Evolutionary conservation across 2,113 vertebrate species (phyloP), one percentile per base, ranked within the genome.

Genomic region (Ctenomys sociabilis): DNA sequence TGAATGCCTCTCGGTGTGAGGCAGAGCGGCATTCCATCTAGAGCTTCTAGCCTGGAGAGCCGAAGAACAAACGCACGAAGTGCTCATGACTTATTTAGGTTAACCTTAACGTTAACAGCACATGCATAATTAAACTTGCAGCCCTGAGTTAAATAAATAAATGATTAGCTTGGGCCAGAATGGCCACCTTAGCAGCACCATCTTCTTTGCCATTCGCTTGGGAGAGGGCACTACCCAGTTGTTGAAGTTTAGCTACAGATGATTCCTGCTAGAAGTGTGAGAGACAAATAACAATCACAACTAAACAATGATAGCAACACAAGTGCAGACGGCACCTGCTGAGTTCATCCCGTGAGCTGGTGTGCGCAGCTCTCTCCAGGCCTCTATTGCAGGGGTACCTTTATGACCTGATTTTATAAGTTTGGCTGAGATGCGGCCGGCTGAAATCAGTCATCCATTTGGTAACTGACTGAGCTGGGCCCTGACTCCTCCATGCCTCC

Each of bases 91-190:
- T 95, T 95, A 68, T 54, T 93, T 83, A 82, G 61, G 35, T 78
- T 91, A 91, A 78, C 59, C 77, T 94, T 85, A 90, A 45, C 40
- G 81, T 81, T 95, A 73, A 78, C 35, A 72, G 54, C 22, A 6
- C 83, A 72, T 85, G 9, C 77, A 94, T 96, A 95, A 96, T 96
- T 97, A 88, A 97, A 88, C 2, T 19, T 2, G 5, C 24, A 90
- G 43, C 77, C 87, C 66, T 80, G 87, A 94, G 43, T 93, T 92
- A 90, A 87, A 82, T 92, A 97, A 97, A 95, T 91, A 91, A 96
- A 59, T 77, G 32, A 97, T 93, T 72, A 94, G 35, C 75, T 75
- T 85, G 49, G 93, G 75, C 68, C 93, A 81, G 68, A 43, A 72
- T 1, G 7, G 45, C 59, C 70, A 66, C n/a, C 35, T 5, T 64